Base-by-base conservation (phyloP, 53 echinoderm and acorn worm species). In the Crossaster papposus region DNA sequence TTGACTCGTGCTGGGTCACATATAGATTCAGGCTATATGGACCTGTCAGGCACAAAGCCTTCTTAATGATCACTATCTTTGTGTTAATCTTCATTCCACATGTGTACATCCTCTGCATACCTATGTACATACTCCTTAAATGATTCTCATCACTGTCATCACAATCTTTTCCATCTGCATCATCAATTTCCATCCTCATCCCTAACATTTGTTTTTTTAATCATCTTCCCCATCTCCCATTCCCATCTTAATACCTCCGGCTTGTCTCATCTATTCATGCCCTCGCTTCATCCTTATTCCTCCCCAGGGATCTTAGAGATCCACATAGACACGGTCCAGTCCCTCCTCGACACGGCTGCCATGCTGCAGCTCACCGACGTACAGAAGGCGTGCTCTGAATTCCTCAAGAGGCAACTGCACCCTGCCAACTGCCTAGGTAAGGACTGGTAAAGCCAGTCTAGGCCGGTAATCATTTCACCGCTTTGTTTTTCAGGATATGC, bases 351-450 rank as follows among this genome's bases (percentile, higher is more conserved):
- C 86, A 88, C 94, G 18, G 94, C 95, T 3, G 94, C 95, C 76
- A 90, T 95, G 90, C 75, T 95, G 15, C 95, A 95, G 70, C 89
- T 95, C n/a, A 71, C 90, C 17, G 94, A 94, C 83, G 95, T 95
- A 36, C 95, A 95, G 63, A 88, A 82, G 37, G 92, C 95, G 2
- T 95, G 95, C 88, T 95, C 95, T 33, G 94, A 95, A 76, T 95
- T 95, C 88, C 94, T 95, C 64, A 95, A 95, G 93, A 94, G 92
- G n/a, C 94, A 95, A 50, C 89, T 95, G 14, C 95, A 95, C 84
- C 95, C 95, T 54, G 92, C 94, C 30, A 95, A 95, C 89, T 95
- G 95, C 82, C 94, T 95, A 29, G 95, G 95, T 95, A 82, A 81
- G 52, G 58, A 58, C 7, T 58, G 58, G 58, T 58, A 18, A 13